Base-by-base conservation (phyloP, 2,888 invertebrate genomes). In the Lasioglossum figueresi region DNA sequence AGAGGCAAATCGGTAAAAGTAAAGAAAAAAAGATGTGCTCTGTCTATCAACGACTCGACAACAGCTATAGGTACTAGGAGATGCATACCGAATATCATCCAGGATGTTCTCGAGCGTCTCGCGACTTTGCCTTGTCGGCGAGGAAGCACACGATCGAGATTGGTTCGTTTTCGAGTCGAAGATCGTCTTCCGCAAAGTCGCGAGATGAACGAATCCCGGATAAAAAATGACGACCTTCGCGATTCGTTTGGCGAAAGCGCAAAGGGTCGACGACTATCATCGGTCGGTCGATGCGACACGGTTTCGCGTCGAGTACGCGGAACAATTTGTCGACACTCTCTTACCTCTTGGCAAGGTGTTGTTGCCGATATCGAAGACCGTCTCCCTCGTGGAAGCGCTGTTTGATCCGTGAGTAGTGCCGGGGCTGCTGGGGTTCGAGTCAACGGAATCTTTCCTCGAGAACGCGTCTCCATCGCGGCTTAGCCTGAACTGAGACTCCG, bases 11-110 rank as follows among this genome's bases (percentile, higher is more conserved):
- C 87, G 91, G 84, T 90, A 89, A 92, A 91, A 89, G 79, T 88
- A 91, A 84, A 91, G 78, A 89, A 88, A 92, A 89, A 91, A 89
- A 91, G 91, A 91, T 94, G 92, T 93, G 94, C 94, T 95, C 92
- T 93, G 94, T 95, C 94, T 95, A 94, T 95, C 94, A 95, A 94
- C 94, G 94, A 95, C 94, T 94, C 94, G 94, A 94, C 94, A 94
- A 94, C 93, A 95, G 94, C 94, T 93, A 93, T 37, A 37, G 91
- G 92, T 93, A 92, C 92, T 91, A 93, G 92, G 92, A 94, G 91
- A 93, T 94, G 93, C 94, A 93, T 93, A 93, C 91, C 91, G 93
- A 93, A 92, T 91, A 90, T 91, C 88, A 90, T 92, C 90, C 91
- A 91, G 92, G 88, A 88, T 91, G 92, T 90, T 89, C 88, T 92